Conservation (phyloP, 2,888 invertebrate species). For the Cataglyphis rosenhaueri region DNA sequence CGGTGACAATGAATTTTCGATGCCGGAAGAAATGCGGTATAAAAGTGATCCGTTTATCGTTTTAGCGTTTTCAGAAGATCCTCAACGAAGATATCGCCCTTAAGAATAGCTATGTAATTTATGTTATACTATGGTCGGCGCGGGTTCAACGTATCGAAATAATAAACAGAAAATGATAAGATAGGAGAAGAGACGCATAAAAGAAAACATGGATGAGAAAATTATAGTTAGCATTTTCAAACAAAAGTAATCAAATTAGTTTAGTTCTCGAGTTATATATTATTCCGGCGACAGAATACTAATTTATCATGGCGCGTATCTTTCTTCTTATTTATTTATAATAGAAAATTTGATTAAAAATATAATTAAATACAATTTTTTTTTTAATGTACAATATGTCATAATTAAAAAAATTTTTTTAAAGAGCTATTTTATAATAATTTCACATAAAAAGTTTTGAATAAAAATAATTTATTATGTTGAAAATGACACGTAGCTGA, state of each 20-base stretch:
- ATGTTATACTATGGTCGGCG: slow-evolving; percentile 33
- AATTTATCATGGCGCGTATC: background rate
- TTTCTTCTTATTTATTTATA: slow-evolving; percentile 10
- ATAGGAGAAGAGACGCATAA: slow-evolving; percentile 26
- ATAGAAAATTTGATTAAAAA: background rate
- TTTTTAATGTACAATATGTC: background rate
- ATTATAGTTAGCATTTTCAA: background rate
- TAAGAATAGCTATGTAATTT: slow-evolving; percentile 50
- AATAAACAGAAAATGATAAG: slow-evolving; percentile 40
- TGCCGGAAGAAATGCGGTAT: slow-evolving; percentile 16
- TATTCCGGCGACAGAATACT: slow-evolving; percentile 24
- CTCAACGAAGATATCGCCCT: background rate
- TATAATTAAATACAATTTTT: background rate
- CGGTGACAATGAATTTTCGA: slow-evolving; percentile 48
- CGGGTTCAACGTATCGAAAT: slow-evolving; percentile 31
- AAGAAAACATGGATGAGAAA: slow-evolving; percentile 29
- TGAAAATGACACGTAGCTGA: background rate
- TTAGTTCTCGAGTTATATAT: background rate
- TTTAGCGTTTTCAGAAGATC: slow-evolving; percentile 28
- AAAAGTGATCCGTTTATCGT: slow-evolving; percentile 41
- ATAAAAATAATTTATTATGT: background rate
- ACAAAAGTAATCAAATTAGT: slow-evolving; percentile 30
- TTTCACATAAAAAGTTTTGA: background rate
- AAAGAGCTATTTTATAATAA: background rate
- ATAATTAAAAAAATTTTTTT: background rate